phyloP scores from a whole-genome alignment of 2,113 vertebrate genomes.

The Stegastes partitus region DNA sequence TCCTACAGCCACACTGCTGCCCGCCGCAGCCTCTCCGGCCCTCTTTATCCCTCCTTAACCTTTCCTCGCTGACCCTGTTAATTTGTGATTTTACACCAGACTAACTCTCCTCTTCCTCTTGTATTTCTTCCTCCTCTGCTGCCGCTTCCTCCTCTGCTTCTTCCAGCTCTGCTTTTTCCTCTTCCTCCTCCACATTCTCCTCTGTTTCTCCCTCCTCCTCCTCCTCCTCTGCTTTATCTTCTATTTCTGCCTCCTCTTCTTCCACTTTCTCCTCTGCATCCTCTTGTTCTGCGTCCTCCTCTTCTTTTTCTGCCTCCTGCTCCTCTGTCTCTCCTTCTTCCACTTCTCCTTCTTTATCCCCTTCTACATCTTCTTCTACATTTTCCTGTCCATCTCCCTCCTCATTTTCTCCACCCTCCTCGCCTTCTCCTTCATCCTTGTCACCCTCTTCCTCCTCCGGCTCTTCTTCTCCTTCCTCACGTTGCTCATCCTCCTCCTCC shows the following conservation, averaged over 20 bases:
- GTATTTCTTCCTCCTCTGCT: not conserved
- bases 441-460: not conserved
- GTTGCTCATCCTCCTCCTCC: not conserved
- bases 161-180: not conserved
- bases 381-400: not conserved
- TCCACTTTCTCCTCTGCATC: not conserved
- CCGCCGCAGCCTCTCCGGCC: not conserved
- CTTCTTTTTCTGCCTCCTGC: not conserved
- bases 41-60: not conserved
- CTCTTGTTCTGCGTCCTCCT: not conserved
- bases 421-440: not conserved
- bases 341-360: not conserved
- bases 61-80: slow-evolving; percentile 16
- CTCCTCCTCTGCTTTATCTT: not conserved
- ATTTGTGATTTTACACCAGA: not conserved
- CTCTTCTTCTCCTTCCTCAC: not conserved
- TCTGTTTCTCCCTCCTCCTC: slow-evolving; percentile 20
- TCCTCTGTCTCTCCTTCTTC: not conserved
- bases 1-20: not conserved
- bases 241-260: not conserved
- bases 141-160: not conserved
- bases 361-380: not conserved
- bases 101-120: slow-evolving; percentile 64
- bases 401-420: not conserved
- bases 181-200: slow-evolving; percentile 7